Evolutionary conservation across 2,797 vertebrate species (phyloP), one percentile per base, ranked within the genome.

Genomic region (Notamacropus eugenii): DNA sequence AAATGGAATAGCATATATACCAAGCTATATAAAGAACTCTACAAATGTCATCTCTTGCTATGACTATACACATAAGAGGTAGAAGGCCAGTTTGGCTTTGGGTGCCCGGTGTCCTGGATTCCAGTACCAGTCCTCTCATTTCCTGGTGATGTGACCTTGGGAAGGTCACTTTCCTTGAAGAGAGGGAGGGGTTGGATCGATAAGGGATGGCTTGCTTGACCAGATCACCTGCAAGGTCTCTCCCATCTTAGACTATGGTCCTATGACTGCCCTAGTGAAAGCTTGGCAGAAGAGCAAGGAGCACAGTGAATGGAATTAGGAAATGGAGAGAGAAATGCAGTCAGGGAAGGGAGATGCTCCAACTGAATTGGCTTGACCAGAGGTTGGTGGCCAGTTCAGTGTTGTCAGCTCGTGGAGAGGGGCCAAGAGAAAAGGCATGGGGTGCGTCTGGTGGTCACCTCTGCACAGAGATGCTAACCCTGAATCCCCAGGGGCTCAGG

Each of bases 1-100:
- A 9, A 22, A 11, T 5, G 74, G 40, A 82, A 24, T 46, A 2
- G 5, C 0, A 5, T 9, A 0, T 24, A 40, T 3, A 9, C 40
- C 2, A 0, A 62, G 67, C 67, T 46, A 2, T 2, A 46, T 24
- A 46, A 4, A 46, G 16, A 5, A 10, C 4, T 9, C 40, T 46
- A 4, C n/a, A n/a, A 74, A 40, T 6, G 74, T 9, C 40, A 46
- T 22, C 11, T 46, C n/a, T 11, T 3, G n/a, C n/a, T 82, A 55
- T 40, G 34, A 93, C 91, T 94, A 92, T 54, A 96, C 91, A 93
- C 92, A 24, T 22, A 14, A 4, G 24, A 82, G 12, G 40, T 0
- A 0, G 40, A 46, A 82, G 3, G 74, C 22, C 40, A 46, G 22
- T 1, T 0, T 24, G 67, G 67, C n/a, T 22, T 22, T 9, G 12